phyloP scores from a whole-genome alignment of 2,797 vertebrate genomes.

The Poeciliopsis turneri region DNA sequence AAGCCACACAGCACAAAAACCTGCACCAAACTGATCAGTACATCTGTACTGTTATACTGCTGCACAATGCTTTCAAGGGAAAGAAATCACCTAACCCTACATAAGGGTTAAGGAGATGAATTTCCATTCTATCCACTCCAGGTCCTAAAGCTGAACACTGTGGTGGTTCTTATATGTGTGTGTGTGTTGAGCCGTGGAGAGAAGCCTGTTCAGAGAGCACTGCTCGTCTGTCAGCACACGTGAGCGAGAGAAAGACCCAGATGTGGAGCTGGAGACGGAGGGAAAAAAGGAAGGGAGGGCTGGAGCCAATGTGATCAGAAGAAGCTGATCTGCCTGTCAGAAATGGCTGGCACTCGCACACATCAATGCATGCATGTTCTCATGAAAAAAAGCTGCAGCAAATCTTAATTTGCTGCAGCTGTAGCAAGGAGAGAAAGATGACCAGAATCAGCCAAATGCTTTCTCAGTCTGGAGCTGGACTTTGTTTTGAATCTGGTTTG shows the following conservation, averaged over 20 bases:
- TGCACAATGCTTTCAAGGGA: slow-evolving; percentile 5
- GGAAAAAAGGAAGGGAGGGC: slow-evolving; percentile 50
- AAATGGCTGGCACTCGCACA: slow-evolving; percentile 40
- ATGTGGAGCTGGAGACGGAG: slow-evolving; percentile 71
- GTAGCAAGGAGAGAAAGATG: slow-evolving; percentile 25
- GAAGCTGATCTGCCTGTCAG: slow-evolving; percentile 71
- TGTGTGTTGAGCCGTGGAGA: slow-evolving; percentile 52
- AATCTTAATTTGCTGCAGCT: slow-evolving; percentile 55
- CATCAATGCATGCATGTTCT: slow-evolving; percentile 35
- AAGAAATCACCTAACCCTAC: neutral
- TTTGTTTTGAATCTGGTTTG: slow-evolving; percentile 37
- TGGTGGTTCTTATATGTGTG: slow-evolving; percentile 31
- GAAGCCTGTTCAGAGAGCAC: slow-evolving; percentile 71
- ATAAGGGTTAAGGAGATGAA: slow-evolving; percentile 18
- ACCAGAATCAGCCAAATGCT: slow-evolving; percentile 31
- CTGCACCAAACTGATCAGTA: neutral
- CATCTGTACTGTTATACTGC: slow-evolving; percentile 3
- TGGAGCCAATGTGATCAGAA: slow-evolving; percentile 71
- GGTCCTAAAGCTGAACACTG: slow-evolving; percentile 48
- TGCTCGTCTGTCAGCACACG: slow-evolving; percentile 77
- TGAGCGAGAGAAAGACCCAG: slow-evolving; percentile 77
- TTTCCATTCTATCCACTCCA: slow-evolving; percentile 25
- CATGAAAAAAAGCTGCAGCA: slow-evolving; percentile 34
- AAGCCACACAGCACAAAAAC: slow-evolving; percentile 9
- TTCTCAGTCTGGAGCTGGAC: slow-evolving; percentile 21